A percentile compares a stretch with the other conserved stretches of the same genome.
These are phyloP conservation scores for Athalia cordata DNA, from an alignment of 2,888 invertebrate genomes.

Conservation along the genomic window DNA sequence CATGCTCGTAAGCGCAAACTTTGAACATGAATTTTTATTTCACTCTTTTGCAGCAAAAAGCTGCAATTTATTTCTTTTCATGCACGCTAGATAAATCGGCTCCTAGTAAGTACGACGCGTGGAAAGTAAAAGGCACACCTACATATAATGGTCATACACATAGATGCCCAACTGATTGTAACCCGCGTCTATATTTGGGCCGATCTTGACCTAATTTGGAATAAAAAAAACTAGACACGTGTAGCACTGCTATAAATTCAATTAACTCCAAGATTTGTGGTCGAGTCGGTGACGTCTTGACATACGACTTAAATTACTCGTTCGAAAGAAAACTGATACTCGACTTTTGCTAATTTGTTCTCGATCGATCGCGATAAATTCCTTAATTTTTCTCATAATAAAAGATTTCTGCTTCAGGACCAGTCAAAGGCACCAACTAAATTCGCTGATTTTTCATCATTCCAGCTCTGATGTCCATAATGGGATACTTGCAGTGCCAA, in stretches of 20 bases:
- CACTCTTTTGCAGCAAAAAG: no score
- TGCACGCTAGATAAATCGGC: not conserved
- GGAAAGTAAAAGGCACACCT: conserved; percentile 31
- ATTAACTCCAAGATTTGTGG: conserved; percentile 43
- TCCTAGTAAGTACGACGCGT: not conserved
- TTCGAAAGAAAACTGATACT: no score
- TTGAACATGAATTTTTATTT: not conserved
- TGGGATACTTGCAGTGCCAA: conserved; percentile 84
- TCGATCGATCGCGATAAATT: no score
- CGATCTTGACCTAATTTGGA: conserved; percentile 35
- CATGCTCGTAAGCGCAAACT: conserved; percentile 77
- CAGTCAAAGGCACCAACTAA: not conserved
- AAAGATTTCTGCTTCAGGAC: no score
- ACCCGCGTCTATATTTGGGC: not conserved
- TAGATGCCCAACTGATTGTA: not conserved
- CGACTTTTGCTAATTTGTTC: no score
- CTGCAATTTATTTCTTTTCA: not conserved
- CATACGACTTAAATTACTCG: no score
- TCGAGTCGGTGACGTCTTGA: no score
- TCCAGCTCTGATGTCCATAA: conserved; percentile 60
- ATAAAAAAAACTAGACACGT: conserved; percentile 14
- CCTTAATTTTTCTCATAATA: no score
- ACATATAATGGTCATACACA: not conserved
- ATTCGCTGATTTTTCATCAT: conserved; percentile 37
- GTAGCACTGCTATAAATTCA: conserved; percentile 23